A percentile compares a stretch with the other conserved stretches of the same genome.
phyloP scores from a whole-genome alignment of 2,113 vertebrate species.

The Lota lota region DNA sequence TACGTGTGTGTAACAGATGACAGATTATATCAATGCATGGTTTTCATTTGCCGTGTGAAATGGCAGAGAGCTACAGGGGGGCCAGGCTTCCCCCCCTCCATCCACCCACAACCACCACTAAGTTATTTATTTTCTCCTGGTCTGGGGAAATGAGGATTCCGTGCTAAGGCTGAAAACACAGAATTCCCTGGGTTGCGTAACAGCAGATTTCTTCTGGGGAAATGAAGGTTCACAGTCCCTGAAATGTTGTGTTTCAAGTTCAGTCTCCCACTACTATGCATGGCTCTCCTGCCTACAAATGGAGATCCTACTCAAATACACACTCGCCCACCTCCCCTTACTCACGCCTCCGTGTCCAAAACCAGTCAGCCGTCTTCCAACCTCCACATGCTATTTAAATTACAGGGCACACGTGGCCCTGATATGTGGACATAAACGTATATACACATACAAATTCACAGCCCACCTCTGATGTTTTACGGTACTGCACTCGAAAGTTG shows the following conservation, averaged over 20 bases:
- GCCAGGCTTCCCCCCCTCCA: constrained; percentile 10
- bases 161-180: constrained; percentile 51
- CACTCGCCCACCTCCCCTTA: constrained; percentile 20
- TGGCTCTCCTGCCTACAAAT: constrained; percentile 18
- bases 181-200: constrained; percentile 58
- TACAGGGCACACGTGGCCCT: constrained; percentile 43
- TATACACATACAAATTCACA: constrained; percentile 28
- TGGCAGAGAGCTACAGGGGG: constrained; percentile 5
- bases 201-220: constrained; percentile 41
- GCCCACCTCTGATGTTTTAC: constrained; percentile 17
- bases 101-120: too few relatives aligned
- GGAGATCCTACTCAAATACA: constrained; percentile 12
- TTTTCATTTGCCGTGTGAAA: constrained; percentile 14
- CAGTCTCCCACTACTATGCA: constrained; percentile 36
- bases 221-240: constrained; percentile 48
- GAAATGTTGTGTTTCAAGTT: constrained; percentile 56
- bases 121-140: constrained; percentile 17
- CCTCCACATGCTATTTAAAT: constrained; percentile 36
- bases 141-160: constrained; percentile 41
- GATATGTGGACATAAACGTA: constrained; percentile 28
- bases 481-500: constrained; percentile 14
- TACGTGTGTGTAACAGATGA: neutral
- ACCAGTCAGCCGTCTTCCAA: constrained; percentile 4
- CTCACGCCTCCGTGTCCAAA: neutral
- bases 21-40: constrained; percentile 5